Evolutionary conservation across 1,140 invertebrate species (phyloP), one percentile per base, ranked within the genome.

Genomic region (Andrena cerasifolii): DNA sequence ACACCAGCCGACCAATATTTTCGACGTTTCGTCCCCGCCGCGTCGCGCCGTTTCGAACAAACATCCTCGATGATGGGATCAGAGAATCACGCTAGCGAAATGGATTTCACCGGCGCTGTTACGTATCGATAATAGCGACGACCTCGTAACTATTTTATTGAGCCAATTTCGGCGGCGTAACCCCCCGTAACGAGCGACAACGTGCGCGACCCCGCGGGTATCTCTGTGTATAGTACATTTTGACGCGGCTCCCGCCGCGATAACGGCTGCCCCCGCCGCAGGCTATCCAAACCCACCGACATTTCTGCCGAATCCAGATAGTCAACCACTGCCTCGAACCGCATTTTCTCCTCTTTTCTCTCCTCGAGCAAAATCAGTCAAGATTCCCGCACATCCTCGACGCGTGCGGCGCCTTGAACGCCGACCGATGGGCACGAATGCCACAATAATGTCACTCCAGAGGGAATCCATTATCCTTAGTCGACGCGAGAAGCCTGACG

Each of bases 141-240:
- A 18, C 16, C 47, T 62, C 56, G 63, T 56, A 66, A 68, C 65
- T 53, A 58, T 80, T 80, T 80, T 78, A 80, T 79, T 80, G 66
- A 51, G 31, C 21, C 74, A 78, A 80, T 77, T 51, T 65, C 24
- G 58, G 5, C 58, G 78, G 59, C 58, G 33, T 53, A 43, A 31
- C 58, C n/a, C 47, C 24, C 45, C 51, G 61, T 74, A 79, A 79
- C 77, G 61, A 58, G 67, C 51, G 67, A 61, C 75, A 51, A 49
- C 24, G 28, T 53, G 36, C 74, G 63, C 61, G 53, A 47, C 58
- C 47, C 54, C 51, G 7, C 26, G n/a, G 58, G 21, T 63, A 71
- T 71, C 68, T 71, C 43, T 3, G 18, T 51, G 49, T n/a, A 49
- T n/a, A 24, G 53, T 24, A 16, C 43, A 26, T 33, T 75, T 70